Base-by-base conservation (phyloP, 2,888 invertebrate genomes). In the Drosophila diplacantha region DNA sequence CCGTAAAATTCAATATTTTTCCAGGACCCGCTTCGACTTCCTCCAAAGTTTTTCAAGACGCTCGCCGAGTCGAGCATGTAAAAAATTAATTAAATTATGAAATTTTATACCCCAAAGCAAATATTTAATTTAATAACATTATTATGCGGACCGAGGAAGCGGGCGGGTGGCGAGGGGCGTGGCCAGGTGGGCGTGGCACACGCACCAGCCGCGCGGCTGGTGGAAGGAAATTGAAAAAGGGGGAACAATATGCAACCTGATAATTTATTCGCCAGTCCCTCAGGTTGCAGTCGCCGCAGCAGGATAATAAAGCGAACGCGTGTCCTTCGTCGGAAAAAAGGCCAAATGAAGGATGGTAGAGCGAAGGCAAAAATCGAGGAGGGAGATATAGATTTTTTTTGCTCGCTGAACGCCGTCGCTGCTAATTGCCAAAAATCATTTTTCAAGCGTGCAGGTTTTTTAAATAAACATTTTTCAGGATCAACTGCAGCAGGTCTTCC, bases 91-190 rank as follows among this genome's bases (percentile, higher is more conserved):
- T 83, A 80, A 80, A 81, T 80, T 80, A 83, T 83, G 77, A 80
- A 80, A 80, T 75, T 75, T 72, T 75, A 83, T 81, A 83, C 80
- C 81, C 80, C 66, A 65, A 75, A 79, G 83, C 81, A 78, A 80
- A 80, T 83, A 80, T 80, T 83, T 75, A 81, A 83, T 80, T 83
- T 80, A 78, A 83, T 83, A 83, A 81, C 81, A 83, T 81, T 83
- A 82, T 79, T 82, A 79, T 82, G 83, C 83, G 74, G 71, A 69
- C 58, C 66, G 56, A 55, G 32, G 62, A 59, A 24, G 9, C 24
- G 14, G 56, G 29, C 55, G 51, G 41, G 18, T 18, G 29, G 7
- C 29, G 11, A 14, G 14, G 37, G 58, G 49, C 46, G 64, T 54
- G 50, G 50, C 52, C 50, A 61, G 46, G 50, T 53, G 69, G 53